A percentile compares a stretch with the other conserved stretches of the same genome.
Conservation (phyloP, 2,113 vertebrate species). For the Odontophorus gujanensis region DNA sequence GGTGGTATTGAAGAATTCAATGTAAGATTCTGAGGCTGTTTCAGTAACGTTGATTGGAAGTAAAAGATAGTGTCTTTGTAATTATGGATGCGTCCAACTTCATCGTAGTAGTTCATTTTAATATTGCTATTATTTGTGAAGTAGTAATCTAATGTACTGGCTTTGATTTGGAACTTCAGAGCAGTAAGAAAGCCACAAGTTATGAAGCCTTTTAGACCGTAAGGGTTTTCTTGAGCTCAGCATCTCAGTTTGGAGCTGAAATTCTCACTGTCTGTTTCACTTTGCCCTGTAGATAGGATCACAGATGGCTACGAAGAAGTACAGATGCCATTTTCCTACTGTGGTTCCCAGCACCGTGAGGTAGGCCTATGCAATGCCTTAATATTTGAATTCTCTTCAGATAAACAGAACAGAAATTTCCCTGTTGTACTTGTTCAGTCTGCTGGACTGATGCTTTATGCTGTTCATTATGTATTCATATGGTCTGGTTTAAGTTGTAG, state of each 20-base stretch:
- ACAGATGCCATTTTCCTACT: not conserved
- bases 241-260: not conserved
- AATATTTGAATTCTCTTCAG: not conserved
- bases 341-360: not conserved
- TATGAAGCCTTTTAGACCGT: not conserved
- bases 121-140: not conserved
- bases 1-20: not conserved
- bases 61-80: not conserved
- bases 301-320: not conserved
- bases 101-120: not conserved
- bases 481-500: not conserved
- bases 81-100: not conserved
- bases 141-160: not conserved
- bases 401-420: not conserved
- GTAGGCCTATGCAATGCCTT: not conserved
- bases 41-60: not conserved
- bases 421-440: not conserved
- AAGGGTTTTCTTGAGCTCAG: not conserved
- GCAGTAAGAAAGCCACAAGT: not conserved
- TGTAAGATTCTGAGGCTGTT: not conserved
- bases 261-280: not conserved
- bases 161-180: not conserved
- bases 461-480: not conserved
- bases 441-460: not conserved
- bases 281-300: not conserved